Conservation (phyloP, 1,140 invertebrate species). For the Drosophila miranda region DNA sequence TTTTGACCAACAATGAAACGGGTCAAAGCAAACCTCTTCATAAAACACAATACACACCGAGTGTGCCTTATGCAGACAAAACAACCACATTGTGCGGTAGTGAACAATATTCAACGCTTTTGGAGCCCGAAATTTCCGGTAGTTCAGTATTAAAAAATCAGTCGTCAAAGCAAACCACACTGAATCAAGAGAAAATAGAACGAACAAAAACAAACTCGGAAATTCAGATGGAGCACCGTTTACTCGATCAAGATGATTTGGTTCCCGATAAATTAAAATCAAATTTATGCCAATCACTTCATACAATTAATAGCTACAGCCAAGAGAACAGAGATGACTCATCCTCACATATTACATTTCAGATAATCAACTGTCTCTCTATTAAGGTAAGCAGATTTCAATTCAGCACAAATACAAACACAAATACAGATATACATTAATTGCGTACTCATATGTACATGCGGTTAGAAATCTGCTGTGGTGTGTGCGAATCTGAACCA, state of each 20-base stretch:
- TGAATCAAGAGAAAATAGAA: conserved; percentile 21
- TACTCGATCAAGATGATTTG: conserved; percentile 33
- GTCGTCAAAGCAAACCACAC: conserved; percentile 23
- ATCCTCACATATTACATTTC: conserved; percentile 76
- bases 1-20: conserved; percentile 45
- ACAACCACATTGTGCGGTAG: conserved; percentile 38
- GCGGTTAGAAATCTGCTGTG: too few species aligned
- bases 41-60: conserved; percentile 57
- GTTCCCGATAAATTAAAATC: conserved; percentile 28
- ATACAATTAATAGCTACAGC: conserved; percentile 40
- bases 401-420: conserved; percentile 57
- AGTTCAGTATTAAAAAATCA: conserved; percentile 47
- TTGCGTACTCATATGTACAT: conserved; percentile 37
- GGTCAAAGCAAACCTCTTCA: conserved; percentile 43
- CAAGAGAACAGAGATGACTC: conserved; percentile 75
- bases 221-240: conserved; percentile 29
- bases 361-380: conserved; percentile 81
- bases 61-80: conserved; percentile 56
- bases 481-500: too few species aligned
- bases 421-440: conserved; percentile 50
- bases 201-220: conserved; percentile 15
- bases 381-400: conserved; percentile 81
- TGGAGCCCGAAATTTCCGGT: conserved; percentile 26
- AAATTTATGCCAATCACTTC: conserved; percentile 31
- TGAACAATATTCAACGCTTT: conserved; percentile 43